Percentiles rank a stretch among this genome's conserved stretches.
Evolutionary conservation across 2,113 vertebrate genomes (phyloP).

Genomic region (Apodemus speciosus): DNA sequence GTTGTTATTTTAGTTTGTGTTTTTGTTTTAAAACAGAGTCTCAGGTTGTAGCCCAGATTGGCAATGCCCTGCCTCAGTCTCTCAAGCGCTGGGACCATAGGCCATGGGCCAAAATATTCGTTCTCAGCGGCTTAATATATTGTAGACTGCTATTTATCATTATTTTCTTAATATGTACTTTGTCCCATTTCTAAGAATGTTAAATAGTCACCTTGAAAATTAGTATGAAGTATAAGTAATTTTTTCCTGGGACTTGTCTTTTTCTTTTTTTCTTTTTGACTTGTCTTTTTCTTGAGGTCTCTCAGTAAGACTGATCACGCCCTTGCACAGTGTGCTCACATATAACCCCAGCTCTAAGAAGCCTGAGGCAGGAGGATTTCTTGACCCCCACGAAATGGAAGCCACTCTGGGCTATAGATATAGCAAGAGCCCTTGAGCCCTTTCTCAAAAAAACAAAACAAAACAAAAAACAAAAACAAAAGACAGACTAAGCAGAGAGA

Average conservation of each 20-base stretch:
- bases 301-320: neutral
- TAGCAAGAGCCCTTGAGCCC: neutral
- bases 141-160: neutral
- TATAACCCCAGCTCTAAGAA: neutral
- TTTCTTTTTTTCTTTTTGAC: neutral
- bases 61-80: neutral
- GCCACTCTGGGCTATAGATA: neutral
- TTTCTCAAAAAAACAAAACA: neutral
- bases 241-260: neutral
- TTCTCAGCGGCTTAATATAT: neutral
- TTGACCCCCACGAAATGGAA: neutral
- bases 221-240: neutral
- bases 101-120: neutral
- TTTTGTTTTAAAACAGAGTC: neutral
- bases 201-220: neutral
- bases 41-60: neutral
- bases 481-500: neutral
- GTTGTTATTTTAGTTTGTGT: neutral
- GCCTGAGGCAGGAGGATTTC: neutral
- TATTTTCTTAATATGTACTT: neutral
- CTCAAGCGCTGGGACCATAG: neutral
- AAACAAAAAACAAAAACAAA: no score
- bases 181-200: slow-evolving; percentile 3
- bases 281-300: neutral
- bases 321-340: fast-evolving